These are phyloP conservation scores for Rhingia rostrata DNA, from an alignment of 2,888 invertebrate species.

Conservation along the genomic window DNA sequence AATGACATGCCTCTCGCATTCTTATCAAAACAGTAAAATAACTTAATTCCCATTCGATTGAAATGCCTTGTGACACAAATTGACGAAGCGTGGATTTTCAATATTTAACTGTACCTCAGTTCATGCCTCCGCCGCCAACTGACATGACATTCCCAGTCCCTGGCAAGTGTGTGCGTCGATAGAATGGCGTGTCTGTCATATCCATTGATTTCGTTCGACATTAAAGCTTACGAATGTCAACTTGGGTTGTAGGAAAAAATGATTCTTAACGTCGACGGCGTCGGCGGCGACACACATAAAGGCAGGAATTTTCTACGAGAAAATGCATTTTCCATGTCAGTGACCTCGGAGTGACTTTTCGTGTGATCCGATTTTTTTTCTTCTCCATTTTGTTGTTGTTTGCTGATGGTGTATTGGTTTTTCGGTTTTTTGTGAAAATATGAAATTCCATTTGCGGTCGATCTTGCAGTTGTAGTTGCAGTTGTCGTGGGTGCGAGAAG, in stretches of 20 bases:
- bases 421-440: slow-evolving; percentile 54
- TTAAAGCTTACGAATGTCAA: slow-evolving; percentile 41
- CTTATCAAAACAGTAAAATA: slow-evolving; percentile 37
- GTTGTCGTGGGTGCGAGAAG: slow-evolving; percentile 18
- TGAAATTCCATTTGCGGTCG: slow-evolving; percentile 59
- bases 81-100: slow-evolving; percentile 17
- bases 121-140: background rate
- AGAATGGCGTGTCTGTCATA: slow-evolving; percentile 22
- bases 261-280: slow-evolving; percentile 36
- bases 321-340: slow-evolving; percentile 73
- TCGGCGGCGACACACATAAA: slow-evolving; percentile 22
- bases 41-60: slow-evolving; percentile 36
- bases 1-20: slow-evolving; percentile 32
- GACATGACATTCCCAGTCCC: slow-evolving; percentile 1
- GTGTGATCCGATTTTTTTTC: slow-evolving; percentile 58
- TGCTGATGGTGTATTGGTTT: slow-evolving; percentile 15
- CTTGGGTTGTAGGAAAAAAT: slow-evolving; percentile 18
- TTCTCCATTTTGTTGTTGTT: slow-evolving; percentile 17
- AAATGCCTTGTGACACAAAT: slow-evolving; percentile 47
- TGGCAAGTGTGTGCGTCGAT: slow-evolving; percentile 11
- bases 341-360: slow-evolving; percentile 61
- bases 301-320: slow-evolving; percentile 51
- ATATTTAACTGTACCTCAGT: slow-evolving; percentile 11
- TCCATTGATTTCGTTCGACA: slow-evolving; percentile 18
- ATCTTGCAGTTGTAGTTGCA: background rate